These are phyloP conservation scores for Dicentrarchus labrax DNA, from an alignment of 2,113 vertebrate genomes.

Conservation along the genomic window DNA sequence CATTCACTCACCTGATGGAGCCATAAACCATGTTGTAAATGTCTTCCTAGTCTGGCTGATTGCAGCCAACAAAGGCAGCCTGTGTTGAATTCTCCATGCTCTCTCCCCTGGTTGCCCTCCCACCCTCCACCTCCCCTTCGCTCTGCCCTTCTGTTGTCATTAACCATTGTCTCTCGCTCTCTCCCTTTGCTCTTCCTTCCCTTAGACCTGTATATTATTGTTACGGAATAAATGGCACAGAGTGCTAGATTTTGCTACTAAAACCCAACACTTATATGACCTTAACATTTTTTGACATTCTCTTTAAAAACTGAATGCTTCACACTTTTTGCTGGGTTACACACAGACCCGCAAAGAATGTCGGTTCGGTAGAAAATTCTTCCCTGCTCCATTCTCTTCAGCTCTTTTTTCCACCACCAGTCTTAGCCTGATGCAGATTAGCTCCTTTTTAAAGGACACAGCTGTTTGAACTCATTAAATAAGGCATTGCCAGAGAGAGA, in stretches of 20 bases:
- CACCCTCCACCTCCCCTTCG: slow-evolving; percentile 2
- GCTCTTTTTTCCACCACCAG: slow-evolving; percentile 36
- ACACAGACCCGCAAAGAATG: slow-evolving; percentile 14
- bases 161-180: slow-evolving; percentile 58
- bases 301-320: slow-evolving; percentile 7
- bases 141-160: slow-evolving; percentile 60
- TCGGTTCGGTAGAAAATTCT: slow-evolving; percentile 57
- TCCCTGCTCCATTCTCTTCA: slow-evolving; percentile 27
- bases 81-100: slow-evolving; percentile 65
- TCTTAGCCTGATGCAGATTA: slow-evolving; percentile 58
- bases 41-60: slow-evolving; percentile 58
- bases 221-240: background rate
- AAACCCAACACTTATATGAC: background rate
- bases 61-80: slow-evolving; percentile 69
- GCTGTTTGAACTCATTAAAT: slow-evolving; percentile 51
- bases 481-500: slow-evolving; percentile 27
- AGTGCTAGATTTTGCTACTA: background rate
- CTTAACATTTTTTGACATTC: slow-evolving; percentile 16
- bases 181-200: slow-evolving; percentile 42
- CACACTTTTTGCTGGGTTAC: slow-evolving; percentile 20
- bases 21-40: slow-evolving; percentile 68
- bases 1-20: slow-evolving; percentile 69
- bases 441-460: slow-evolving; percentile 39
- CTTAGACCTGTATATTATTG: slow-evolving; percentile 31
- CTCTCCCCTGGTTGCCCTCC: slow-evolving; percentile 52